Percentiles rank a stretch among this genome's conserved stretches.
Evolutionary conservation across 2,888 invertebrate species (phyloP).

Genomic region (Patella ulyssiponensis): DNA sequence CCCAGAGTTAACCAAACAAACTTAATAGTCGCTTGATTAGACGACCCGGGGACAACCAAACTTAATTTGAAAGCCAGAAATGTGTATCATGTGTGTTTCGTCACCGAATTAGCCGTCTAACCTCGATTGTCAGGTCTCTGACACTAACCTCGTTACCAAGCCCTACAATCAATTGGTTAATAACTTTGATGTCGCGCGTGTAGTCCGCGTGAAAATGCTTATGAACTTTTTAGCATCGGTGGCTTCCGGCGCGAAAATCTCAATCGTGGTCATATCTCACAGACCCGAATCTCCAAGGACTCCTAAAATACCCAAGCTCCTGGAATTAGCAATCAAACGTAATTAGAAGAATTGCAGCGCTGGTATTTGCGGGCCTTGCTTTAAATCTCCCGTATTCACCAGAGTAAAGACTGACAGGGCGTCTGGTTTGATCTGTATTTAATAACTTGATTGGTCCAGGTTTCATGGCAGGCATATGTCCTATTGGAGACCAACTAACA

Average conservation of each 20-base stretch:
- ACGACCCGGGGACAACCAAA: neutral
- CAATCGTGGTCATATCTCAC: neutral
- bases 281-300: neutral
- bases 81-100: constrained; percentile 11
- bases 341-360: neutral
- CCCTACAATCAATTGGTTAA: constrained; percentile 8
- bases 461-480: too few species aligned
- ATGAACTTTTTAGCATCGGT: neutral
- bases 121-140: constrained; percentile 10
- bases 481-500: too few species aligned
- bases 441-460: neutral
- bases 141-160: constrained; percentile 8
- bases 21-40: neutral
- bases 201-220: neutral
- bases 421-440: constrained; percentile 2
- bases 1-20: too few species aligned
- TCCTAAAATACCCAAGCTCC: neutral
- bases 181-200: neutral
- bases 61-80: neutral
- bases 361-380: neutral
- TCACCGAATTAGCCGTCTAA: constrained; percentile 4
- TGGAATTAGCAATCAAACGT: constrained; percentile 6
- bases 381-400: constrained; percentile 4
- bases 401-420: neutral
- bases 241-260: neutral